phyloP scores from a whole-genome alignment of 2,113 vertebrate species.

The Alethe castanea region DNA sequence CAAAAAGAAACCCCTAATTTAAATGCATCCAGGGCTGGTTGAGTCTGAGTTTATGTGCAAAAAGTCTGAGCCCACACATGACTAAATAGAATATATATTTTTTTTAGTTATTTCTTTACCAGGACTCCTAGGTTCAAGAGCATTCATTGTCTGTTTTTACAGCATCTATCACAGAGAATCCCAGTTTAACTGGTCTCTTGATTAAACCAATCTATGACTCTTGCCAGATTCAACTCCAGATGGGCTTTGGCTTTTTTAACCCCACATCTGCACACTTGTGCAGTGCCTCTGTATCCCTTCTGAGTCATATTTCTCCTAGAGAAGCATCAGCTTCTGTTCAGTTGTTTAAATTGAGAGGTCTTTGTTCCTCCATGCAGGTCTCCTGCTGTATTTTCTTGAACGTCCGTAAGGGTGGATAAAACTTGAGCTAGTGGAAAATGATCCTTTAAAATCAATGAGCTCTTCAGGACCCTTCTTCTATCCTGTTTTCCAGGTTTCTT shows the following conservation, averaged over 20 bases:
- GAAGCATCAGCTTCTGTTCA: neutral
- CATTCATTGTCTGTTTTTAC: neutral
- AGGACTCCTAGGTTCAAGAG: neutral
- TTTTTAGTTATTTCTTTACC: neutral
- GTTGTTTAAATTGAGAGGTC: neutral
- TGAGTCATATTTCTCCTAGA: neutral
- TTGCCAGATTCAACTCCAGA: neutral
- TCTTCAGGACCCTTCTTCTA: neutral
- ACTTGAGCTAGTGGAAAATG: neutral
- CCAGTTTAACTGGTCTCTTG: neutral
- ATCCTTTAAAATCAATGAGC: neutral
- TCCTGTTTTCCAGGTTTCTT: neutral
- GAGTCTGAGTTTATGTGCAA: neutral
- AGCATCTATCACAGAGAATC: neutral
- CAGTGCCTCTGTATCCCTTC: neutral
- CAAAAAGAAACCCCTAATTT: neutral
- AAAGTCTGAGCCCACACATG: neutral
- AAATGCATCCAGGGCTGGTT: neutral
- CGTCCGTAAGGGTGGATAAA: neutral
- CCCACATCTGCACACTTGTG: neutral
- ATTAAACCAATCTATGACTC: neutral
- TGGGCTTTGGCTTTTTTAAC: neutral
- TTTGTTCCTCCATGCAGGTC: neutral
- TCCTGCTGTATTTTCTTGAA: neutral
- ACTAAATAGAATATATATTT: neutral